Percentiles rank a stretch among this genome's conserved stretches.
These are phyloP conservation scores for Menidia beryllina DNA, from an alignment of 2,113 vertebrate species.

Conservation along the genomic window DNA sequence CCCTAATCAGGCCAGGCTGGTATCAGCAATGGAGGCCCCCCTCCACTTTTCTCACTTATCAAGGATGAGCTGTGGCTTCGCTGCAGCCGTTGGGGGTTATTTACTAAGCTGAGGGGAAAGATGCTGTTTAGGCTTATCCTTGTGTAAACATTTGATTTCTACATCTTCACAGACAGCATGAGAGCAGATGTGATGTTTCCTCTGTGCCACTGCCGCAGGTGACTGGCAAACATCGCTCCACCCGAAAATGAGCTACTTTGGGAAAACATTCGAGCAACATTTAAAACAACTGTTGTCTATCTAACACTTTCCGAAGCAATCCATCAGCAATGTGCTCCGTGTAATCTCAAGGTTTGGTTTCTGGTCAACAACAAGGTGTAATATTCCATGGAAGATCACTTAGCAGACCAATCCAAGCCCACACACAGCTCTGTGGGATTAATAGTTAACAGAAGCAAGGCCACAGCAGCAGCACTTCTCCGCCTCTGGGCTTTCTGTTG, in stretches of 20 bases:
- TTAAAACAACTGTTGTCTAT: constrained; percentile 13
- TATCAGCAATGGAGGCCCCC: constrained; percentile 71
- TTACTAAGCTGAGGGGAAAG: constrained; percentile 44
- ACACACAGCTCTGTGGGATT: constrained; percentile 64
- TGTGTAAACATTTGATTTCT: constrained; percentile 60
- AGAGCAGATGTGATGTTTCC: constrained; percentile 16
- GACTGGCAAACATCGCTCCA: constrained; percentile 16
- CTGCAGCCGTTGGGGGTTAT: constrained; percentile 47
- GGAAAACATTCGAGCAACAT: neutral
- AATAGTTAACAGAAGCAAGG: constrained; percentile 79
- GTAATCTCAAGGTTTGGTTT: constrained; percentile 11
- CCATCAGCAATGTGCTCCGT: neutral
- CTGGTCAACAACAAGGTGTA: constrained; percentile 24
- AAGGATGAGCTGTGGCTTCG: constrained; percentile 71
- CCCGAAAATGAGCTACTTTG: constrained; percentile 15
- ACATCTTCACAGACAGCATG: constrained; percentile 21
- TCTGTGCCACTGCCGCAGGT: constrained; percentile 2
- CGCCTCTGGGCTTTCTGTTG: constrained; percentile 63
- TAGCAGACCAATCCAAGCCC: constrained; percentile 29
- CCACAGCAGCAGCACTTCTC: constrained; percentile 28
- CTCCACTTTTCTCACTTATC: constrained; percentile 63
- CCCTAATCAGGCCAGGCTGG: constrained; percentile 64
- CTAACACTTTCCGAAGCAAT: neutral
- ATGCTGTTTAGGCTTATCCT: constrained; percentile 43
- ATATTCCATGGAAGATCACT: constrained; percentile 44